Evolutionary conservation across 2,113 vertebrate genomes (phyloP), one percentile per base, ranked within the genome.

Genomic region (Ameiurus melas): DNA sequence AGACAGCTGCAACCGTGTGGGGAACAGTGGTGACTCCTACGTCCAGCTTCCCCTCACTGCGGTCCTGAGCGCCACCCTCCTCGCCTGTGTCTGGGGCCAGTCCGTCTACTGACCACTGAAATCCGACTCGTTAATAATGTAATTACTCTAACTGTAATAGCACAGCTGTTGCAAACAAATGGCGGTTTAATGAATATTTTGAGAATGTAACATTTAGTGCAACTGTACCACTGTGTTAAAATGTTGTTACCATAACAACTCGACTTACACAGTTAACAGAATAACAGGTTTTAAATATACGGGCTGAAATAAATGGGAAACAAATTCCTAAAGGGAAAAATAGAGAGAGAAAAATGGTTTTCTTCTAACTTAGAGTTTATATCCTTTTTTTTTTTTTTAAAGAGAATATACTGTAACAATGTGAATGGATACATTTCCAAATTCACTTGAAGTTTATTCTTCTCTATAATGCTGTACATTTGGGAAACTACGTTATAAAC

Each of bases 1-100:
- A 0, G 13, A 94, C 88, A 86, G 47, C 0, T 95, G 95, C 91
- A 95, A 95, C 94, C 84, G 93, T 0, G 0, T 83, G 0, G 3
- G 30, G 39, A 91, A 0, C 17, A 84, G 86, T 0, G 93, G 86
- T 0, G 93, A 93, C 20, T 53, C 93, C 90, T 64, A 58, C 75
- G 86, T 92, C 64, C 81, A 90, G 89, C 88, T 93, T 73, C 92
- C 92, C 87, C 16, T 94, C 68, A 90, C 90, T 0, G 88, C 88
- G 0, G 87, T 86, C 0, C 4, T 93, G 1, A 73, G 86, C 6
- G 90, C 84, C 0, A 90, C 93, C 22, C 6, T 92, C 73, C 64
- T 94, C 77, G 92, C 92, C 30, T 91, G 90, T 0, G 0, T 90
- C 77, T 91, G 62, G 85, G 90, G 89, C 58, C 92, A 90, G 91